Evolutionary conservation across 1,140 invertebrate genomes (phyloP).

Genomic region (Polypedilum vanderplanki): DNA sequence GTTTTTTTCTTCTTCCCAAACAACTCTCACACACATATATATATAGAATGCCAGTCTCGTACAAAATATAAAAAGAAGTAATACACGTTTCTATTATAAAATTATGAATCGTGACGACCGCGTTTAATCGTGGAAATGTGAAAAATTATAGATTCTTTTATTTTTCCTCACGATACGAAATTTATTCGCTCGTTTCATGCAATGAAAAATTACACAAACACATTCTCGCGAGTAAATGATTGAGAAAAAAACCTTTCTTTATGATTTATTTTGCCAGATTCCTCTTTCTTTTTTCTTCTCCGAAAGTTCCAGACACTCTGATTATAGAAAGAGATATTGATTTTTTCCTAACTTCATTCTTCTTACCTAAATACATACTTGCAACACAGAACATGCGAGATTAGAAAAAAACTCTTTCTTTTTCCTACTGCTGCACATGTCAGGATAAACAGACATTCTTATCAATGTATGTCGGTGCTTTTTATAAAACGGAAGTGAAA

Average conservation of each 20-base stretch:
- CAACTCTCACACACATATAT: not conserved
- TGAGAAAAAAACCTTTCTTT: not conserved
- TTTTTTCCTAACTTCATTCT: not conserved
- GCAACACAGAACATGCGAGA: too few species aligned
- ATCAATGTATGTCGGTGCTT: too few species aligned
- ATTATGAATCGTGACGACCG: slow-evolving; percentile 24
- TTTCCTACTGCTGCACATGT: not conserved
- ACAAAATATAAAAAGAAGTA: not conserved
- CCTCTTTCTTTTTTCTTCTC: not conserved
- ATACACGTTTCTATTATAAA: not conserved
- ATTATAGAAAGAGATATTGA: slow-evolving; percentile 2
- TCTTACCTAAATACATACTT: too few species aligned
- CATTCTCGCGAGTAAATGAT: not conserved
- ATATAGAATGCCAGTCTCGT: not conserved
- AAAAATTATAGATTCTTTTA: slow-evolving; percentile 8
- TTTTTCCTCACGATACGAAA: not conserved
- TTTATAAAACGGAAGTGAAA: too few species aligned
- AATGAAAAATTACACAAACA: not conserved
- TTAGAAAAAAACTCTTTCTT: not conserved
- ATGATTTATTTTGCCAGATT: slow-evolving; percentile 14
- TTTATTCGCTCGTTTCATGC: slow-evolving; percentile 24
- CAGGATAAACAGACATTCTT: not conserved
- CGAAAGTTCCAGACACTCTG: not conserved
- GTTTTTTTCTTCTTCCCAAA: not conserved
- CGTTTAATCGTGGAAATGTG: not conserved